These are phyloP conservation scores for Pocota personata DNA, from an alignment of 2,888 invertebrate species.

Conservation along the genomic window DNA sequence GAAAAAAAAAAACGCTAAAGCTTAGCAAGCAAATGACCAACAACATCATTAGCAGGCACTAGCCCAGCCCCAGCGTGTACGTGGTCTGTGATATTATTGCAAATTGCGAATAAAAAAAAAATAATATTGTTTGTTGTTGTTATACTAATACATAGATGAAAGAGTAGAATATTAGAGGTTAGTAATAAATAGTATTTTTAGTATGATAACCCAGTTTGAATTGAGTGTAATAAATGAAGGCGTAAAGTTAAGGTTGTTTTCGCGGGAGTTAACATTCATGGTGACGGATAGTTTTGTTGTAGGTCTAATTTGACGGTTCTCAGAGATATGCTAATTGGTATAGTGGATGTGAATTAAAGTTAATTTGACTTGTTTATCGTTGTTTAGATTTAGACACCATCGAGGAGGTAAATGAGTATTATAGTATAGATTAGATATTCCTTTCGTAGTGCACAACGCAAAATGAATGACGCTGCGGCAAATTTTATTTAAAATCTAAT, in stretches of 20 bases:
- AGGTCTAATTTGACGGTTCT: not conserved
- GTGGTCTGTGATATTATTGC: not conserved
- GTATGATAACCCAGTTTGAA: constrained; percentile 17
- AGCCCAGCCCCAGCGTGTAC: not conserved
- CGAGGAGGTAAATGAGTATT: not conserved
- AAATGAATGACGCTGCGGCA: not conserved
- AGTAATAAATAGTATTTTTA: constrained; percentile 10
- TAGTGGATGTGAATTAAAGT: not conserved
- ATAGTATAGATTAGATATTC: not conserved
- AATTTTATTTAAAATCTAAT: not conserved
- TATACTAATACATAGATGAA: not conserved
- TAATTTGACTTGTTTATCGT: not conserved
- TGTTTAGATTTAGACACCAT: not conserved
- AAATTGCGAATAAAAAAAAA: constrained; percentile 13
- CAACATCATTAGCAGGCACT: constrained; percentile 17
- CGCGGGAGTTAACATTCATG: not conserved
- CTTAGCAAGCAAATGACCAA: constrained; percentile 25
- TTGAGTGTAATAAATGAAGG: constrained; percentile 20
- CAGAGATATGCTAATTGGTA: constrained; percentile 30
- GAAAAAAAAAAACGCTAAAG: constrained; percentile 5
- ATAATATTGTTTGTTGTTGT: not conserved
- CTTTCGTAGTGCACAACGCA: not conserved
- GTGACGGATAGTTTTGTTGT: not conserved
- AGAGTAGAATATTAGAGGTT: not conserved
- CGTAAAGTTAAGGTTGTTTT: constrained; percentile 3